phyloP scores from a whole-genome alignment of 1,140 invertebrate genomes.

The Amyelois transitella region DNA sequence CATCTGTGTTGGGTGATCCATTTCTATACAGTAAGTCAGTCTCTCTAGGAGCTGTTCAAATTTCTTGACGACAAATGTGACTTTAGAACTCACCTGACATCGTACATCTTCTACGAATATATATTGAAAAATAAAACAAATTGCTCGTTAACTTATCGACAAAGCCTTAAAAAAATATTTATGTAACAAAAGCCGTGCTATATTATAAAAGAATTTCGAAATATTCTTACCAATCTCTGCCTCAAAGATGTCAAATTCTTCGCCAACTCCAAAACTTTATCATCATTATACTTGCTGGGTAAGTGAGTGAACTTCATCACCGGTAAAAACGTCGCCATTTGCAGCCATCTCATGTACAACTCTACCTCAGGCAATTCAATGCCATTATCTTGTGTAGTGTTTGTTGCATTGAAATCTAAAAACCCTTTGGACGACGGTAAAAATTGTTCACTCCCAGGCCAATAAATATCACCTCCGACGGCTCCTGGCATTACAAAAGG shows the following conservation, averaged over 20 bases:
- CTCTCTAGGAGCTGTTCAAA: no score
- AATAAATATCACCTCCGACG: slow-evolving; percentile 89
- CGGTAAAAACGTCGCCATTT: slow-evolving; percentile 93
- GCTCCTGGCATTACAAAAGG: slow-evolving; percentile 94
- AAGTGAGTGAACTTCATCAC: slow-evolving; percentile 93
- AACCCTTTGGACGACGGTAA: slow-evolving; percentile 53
- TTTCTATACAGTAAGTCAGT: no score
- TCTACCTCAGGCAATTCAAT: slow-evolving; percentile 85
- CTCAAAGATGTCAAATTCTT: slow-evolving; percentile 84
- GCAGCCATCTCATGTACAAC: slow-evolving; percentile 95
- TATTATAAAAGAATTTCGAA: no score
- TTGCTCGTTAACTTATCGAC: no score
- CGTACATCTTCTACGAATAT: no score
- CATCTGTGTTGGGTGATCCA: no score
- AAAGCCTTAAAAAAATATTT: no score
- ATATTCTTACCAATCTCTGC: slow-evolving; percentile 78
- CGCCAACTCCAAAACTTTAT: slow-evolving; percentile 84
- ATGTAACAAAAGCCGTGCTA: no score
- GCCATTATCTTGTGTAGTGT: slow-evolving; percentile 73
- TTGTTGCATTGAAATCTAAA: slow-evolving; percentile 38
- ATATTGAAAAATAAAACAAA: no score
- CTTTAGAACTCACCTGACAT: no score
- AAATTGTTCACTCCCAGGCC: slow-evolving; percentile 75
- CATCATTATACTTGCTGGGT: slow-evolving; percentile 90
- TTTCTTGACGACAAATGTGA: no score